Conservation (phyloP, 1,140 invertebrate species). For the Hyles vespertilio region DNA sequence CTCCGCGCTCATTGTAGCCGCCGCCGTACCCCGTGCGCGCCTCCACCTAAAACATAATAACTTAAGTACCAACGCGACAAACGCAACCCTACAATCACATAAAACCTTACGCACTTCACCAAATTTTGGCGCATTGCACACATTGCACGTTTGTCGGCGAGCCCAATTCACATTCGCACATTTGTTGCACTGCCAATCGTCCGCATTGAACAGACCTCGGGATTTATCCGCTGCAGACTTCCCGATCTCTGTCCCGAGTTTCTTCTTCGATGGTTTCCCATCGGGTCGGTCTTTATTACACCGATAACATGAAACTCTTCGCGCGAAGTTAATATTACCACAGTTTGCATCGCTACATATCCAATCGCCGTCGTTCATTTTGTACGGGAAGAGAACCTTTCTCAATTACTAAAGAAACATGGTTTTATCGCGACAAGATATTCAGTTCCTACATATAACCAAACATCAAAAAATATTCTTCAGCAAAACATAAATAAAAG, state of each 20-base stretch:
- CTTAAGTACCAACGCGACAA: conserved; percentile 3
- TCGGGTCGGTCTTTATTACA: conserved; percentile 87
- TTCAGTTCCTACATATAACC: conserved; percentile 11
- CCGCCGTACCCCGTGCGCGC: conserved; percentile 88
- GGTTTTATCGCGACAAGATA: conserved; percentile 1
- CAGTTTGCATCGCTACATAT: conserved; percentile 80
- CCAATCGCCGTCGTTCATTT: conserved; percentile 73
- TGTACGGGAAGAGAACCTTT: conserved; percentile 29
- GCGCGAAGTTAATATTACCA: conserved; percentile 96
- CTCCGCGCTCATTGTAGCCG: conserved; percentile 94
- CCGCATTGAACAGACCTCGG: conserved; percentile 97
- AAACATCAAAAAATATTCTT: conserved; percentile 18
- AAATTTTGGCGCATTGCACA: conserved; percentile 99
- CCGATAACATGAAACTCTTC: conserved; percentile 92
- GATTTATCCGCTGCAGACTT: conserved; percentile 99
- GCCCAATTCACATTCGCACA: conserved; percentile 99
- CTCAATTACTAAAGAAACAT: conserved; percentile 27
- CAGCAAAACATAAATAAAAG: conserved; percentile 57
- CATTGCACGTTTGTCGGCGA: conserved; percentile 95
- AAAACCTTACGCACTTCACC: conserved; percentile 81
- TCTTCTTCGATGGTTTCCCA: conserved; percentile 83
- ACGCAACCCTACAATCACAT: conserved; percentile 53
- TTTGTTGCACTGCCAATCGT: conserved; percentile 99
- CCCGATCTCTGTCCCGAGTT: conserved; percentile 97
- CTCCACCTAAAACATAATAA: conserved; percentile 74